Percentiles rank a stretch among this genome's conserved stretches.
Evolutionary conservation across 2,888 invertebrate species (phyloP).

Genomic region (Suillia variegata): DNA sequence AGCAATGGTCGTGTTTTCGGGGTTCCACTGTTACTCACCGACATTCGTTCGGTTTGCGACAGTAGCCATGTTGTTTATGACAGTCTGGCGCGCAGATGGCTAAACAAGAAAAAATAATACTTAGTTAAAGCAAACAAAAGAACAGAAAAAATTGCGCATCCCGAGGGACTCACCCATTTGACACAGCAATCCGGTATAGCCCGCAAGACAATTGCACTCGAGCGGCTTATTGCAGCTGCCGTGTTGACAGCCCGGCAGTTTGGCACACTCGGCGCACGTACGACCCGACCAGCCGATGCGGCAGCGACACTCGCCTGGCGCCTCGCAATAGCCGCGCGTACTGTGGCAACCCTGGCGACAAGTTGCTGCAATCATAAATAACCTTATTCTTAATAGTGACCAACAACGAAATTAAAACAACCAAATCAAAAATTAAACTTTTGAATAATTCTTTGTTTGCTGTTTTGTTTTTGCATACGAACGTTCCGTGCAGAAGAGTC

Average conservation of each 20-base stretch:
- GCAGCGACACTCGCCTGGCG: constrained; percentile 87
- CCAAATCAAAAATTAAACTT: background rate
- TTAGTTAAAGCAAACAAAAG: constrained; percentile 5
- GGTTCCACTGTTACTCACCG: constrained; percentile 62
- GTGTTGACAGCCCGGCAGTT: constrained; percentile 87
- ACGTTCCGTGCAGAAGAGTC: constrained; percentile 88
- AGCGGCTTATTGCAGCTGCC: constrained; percentile 88
- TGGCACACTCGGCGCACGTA: constrained; percentile 84
- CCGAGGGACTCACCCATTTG: constrained; percentile 75
- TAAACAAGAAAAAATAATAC: constrained; percentile 55
- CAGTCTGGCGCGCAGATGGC: constrained; percentile 86
- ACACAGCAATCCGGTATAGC: constrained; percentile 88
- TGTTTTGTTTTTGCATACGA: background rate
- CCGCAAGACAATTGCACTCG: constrained; percentile 87
- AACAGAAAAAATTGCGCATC: background rate
- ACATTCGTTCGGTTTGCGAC: constrained; percentile 79
- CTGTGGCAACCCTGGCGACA: constrained; percentile 85
- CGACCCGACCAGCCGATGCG: constrained; percentile 89
- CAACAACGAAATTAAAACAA: too few species aligned
- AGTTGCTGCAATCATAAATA: constrained; percentile 71
- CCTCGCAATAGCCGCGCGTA: constrained; percentile 84
- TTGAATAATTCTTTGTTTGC: background rate
- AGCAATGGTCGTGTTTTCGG: background rate
- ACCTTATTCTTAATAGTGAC: too few species aligned
- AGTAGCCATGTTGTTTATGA: constrained; percentile 82